A percentile compares a stretch with the other conserved stretches of the same genome.
These are phyloP conservation scores for Australoheros scitulus DNA, from an alignment of 2,113 vertebrate species.

Conservation along the genomic window DNA sequence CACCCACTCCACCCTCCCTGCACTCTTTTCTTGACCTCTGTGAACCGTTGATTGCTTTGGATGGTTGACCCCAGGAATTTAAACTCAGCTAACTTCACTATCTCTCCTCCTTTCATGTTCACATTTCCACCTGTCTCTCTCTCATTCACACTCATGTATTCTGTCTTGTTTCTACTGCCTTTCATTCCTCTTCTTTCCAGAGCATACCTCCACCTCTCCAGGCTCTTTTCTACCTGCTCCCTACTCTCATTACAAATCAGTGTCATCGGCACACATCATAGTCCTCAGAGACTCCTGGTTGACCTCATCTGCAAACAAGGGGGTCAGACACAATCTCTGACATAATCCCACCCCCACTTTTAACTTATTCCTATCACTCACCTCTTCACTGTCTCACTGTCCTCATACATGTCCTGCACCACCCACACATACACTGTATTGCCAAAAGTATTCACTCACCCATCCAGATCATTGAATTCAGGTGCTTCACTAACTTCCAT, in stretches of 20 bases:
- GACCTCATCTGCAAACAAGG: not conserved
- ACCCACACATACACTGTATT: too few species aligned
- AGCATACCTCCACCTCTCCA: not conserved
- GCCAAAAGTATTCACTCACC: too few species aligned
- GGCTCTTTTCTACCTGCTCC: not conserved
- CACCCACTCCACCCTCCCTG: not conserved
- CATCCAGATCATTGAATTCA: too few species aligned
- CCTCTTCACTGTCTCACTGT: not conserved
- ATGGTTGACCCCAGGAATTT: not conserved
- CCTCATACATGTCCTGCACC: too few species aligned
- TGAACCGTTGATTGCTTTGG: too few species aligned
- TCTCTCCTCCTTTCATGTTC: not conserved
- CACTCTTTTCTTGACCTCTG: not conserved
- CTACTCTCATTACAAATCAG: not conserved
- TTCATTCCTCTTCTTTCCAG: not conserved
- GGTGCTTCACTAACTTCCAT: too few species aligned
- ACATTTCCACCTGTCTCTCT: not conserved
- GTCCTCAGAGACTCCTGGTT: not conserved
- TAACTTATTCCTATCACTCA: not conserved
- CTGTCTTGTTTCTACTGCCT: not conserved
- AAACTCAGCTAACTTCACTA: not conserved
- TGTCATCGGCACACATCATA: not conserved
- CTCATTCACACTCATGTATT: not conserved
- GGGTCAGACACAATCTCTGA: too few species aligned
- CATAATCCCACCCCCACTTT: not conserved